Evolutionary conservation across 2,113 vertebrate genomes (phyloP).

Genomic region (Sphaerodactylus townsendi): DNA sequence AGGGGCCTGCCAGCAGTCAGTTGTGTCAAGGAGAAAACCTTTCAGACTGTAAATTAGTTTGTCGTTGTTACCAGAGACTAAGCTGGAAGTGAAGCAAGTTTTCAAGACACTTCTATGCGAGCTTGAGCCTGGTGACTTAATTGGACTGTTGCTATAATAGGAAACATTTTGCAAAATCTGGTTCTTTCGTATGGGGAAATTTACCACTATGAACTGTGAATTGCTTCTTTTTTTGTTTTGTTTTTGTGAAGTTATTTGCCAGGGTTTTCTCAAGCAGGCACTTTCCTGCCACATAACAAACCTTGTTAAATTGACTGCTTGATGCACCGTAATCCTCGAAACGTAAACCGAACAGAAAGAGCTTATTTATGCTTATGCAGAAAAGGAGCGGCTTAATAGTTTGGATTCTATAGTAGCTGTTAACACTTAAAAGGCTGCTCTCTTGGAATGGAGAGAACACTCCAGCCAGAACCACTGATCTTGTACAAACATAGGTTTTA

Average conservation of each 20-base stretch:
- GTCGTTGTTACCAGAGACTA: not conserved
- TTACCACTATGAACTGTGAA: conserved; percentile 52
- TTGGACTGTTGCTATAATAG: not conserved
- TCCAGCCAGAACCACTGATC: not conserved
- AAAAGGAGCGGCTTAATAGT: not conserved
- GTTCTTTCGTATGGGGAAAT: conserved; percentile 62
- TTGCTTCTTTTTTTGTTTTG: not conserved
- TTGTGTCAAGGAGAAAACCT: not conserved
- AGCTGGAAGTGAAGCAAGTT: not conserved
- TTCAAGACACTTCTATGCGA: not conserved
- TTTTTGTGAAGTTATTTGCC: not conserved
- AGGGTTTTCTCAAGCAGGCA: not conserved
- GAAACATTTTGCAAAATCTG: conserved; percentile 56
- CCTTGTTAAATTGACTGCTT: conserved; percentile 6
- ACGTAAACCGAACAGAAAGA: not conserved
- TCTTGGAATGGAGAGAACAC: not conserved
- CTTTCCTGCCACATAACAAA: not conserved
- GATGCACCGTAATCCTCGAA: conserved; percentile 25
- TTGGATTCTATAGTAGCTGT: not conserved
- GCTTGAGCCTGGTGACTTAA: not conserved
- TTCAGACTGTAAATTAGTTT: not conserved
- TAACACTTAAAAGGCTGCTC: not conserved
- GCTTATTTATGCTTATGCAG: not conserved
- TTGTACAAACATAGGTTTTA: no score
- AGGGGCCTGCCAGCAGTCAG: not conserved